These are phyloP conservation scores for Babylonia areolata DNA, from an alignment of 1,140 invertebrate species.

Conservation along the genomic window DNA sequence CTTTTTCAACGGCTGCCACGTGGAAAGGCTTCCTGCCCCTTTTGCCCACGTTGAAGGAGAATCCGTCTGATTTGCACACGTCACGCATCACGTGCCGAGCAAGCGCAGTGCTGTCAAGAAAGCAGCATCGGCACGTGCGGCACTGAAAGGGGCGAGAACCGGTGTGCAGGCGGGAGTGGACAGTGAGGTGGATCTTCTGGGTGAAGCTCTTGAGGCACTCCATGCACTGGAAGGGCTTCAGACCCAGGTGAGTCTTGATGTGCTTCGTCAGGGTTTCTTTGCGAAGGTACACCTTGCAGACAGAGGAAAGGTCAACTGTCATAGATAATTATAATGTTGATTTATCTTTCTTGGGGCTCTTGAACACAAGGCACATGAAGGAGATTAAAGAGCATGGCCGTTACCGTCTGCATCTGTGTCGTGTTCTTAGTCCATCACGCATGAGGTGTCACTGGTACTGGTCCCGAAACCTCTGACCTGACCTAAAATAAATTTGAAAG, in stretches of 20 bases:
- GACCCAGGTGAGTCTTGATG: slow-evolving; percentile 38
- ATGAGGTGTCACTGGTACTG: no score
- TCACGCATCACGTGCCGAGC: slow-evolving; percentile 47
- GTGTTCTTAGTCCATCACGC: no score
- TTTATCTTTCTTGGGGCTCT: no score
- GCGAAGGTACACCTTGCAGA: slow-evolving; percentile 41
- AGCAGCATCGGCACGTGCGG: slow-evolving; percentile 32
- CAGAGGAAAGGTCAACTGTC: no score
- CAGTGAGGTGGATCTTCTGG: slow-evolving; percentile 48
- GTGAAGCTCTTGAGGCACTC: slow-evolving; percentile 41
- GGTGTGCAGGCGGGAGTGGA: slow-evolving; percentile 46
- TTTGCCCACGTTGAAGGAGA: slow-evolving; percentile 18
- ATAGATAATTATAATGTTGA: no score
- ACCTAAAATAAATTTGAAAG: no score
- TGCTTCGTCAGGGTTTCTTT: slow-evolving; percentile 47
- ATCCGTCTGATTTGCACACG: slow-evolving; percentile 37
- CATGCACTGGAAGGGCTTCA: slow-evolving; percentile 39
- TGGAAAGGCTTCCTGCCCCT: slow-evolving; percentile 26
- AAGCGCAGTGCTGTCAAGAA: slow-evolving; percentile 50
- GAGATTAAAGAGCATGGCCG: no score
- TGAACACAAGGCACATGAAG: no score
- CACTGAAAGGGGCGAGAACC: slow-evolving; percentile 47
- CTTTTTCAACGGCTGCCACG: not conserved
- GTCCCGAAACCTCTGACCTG: no score
- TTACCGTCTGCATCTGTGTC: no score